Conservation (phyloP, 2,888 invertebrate species). For the Anoncus sp. region DNA sequence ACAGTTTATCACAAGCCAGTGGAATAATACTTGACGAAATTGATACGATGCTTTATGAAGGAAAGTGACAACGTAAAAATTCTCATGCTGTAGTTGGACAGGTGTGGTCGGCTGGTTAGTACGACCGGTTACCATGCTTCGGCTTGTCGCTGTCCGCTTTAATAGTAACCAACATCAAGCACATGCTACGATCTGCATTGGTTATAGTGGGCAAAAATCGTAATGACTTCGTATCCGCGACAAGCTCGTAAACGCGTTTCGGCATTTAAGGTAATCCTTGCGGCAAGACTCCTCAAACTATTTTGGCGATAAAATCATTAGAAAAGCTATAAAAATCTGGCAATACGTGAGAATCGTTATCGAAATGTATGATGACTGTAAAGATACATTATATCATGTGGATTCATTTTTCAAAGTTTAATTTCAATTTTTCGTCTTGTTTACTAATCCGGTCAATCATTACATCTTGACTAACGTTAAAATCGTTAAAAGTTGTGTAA, state of each 20-base stretch:
- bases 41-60: neutral
- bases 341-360: too few species aligned
- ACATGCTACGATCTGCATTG: neutral
- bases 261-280: neutral
- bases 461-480: too few species aligned
- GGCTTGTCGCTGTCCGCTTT: neutral
- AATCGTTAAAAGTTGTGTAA: too few species aligned
- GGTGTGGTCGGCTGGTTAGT: neutral
- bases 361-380: too few species aligned
- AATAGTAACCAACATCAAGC: neutral
- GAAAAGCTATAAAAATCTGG: too few species aligned
- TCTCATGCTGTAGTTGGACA: conserved; percentile 17
- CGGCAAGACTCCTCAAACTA: neutral
- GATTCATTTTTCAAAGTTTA: too few species aligned
- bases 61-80: conserved; percentile 1
- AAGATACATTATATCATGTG: too few species aligned
- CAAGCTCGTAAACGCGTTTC: neutral
- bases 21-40: conserved; percentile 24
- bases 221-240: conserved; percentile 2
- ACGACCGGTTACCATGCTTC: conserved; percentile 12
- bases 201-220: conserved; percentile 16
- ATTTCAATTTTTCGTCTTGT: too few species aligned
- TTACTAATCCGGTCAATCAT: too few species aligned
- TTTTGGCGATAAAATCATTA: too few species aligned
- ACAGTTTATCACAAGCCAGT: conserved; percentile 15